Percentiles rank a stretch among this genome's conserved stretches.
Evolutionary conservation across 2,113 vertebrate species (phyloP).

Genomic region (Gambusia holbrooki): DNA sequence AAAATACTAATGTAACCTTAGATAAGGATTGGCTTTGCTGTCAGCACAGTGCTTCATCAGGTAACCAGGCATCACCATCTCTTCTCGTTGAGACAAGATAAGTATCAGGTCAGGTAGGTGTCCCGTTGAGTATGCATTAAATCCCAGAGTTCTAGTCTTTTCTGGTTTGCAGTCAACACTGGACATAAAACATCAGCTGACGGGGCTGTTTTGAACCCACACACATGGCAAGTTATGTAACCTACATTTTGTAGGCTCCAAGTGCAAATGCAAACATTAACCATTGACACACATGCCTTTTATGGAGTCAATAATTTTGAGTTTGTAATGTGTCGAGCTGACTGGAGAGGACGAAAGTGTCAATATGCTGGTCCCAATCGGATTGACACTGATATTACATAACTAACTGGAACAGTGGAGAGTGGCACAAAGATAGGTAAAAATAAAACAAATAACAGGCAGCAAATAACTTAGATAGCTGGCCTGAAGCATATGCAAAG

Average conservation of each 20-base stretch:
- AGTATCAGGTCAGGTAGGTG: conserved; percentile 63
- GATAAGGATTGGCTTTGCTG: neutral
- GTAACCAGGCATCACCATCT: conserved; percentile 43
- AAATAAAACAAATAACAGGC: conserved; percentile 20
- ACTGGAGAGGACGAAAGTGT: conserved; percentile 29
- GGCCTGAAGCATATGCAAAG: neutral
- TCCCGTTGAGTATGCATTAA: conserved; percentile 46
- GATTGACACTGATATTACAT: conserved; percentile 47
- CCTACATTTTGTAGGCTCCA: conserved; percentile 51
- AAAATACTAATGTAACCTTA: neutral
- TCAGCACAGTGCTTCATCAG: neutral
- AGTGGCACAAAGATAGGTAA: conserved; percentile 42
- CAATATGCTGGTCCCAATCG: conserved; percentile 50
- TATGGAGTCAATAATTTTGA: conserved; percentile 31
- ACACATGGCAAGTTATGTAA: conserved; percentile 65
- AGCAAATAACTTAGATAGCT: conserved; percentile 4
- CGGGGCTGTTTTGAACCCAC: conserved; percentile 64
- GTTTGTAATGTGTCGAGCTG: conserved; percentile 19
- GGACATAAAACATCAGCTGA: conserved; percentile 70
- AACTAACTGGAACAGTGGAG: conserved; percentile 50
- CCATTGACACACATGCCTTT: neutral
- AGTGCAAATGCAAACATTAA: conserved; percentile 34
- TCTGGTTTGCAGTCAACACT: conserved; percentile 70
- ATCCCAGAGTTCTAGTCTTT: conserved; percentile 53
- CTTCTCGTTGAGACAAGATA: conserved; percentile 53